Evolutionary conservation across 2,797 vertebrate genomes (phyloP), one percentile per base, ranked within the genome.

Genomic region (Sciaenops ocellatus): DNA sequence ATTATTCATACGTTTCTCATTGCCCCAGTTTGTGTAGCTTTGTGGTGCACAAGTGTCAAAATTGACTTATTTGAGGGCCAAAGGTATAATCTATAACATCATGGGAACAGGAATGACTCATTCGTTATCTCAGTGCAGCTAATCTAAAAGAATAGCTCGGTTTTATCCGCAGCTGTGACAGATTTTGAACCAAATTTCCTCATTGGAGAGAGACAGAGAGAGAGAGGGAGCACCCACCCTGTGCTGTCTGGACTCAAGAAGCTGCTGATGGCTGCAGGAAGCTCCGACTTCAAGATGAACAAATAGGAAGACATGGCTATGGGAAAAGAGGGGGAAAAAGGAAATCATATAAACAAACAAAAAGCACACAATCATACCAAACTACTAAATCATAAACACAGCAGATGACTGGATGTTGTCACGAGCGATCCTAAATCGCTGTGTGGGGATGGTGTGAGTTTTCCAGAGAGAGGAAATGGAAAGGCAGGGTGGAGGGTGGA

Each of bases 231-330:
- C 38, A 94, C 96, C 95, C 95, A 99, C 98, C 95, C 95, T 42
- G 90, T 90, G 57, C 92, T 78, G 6, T 94, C 95, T 84, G 85
- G 85, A 18, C 69, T 90, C 80, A 97, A 71, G 91, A 99, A 92
- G 82, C 95, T 95, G 5, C 81, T 89, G 86, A 99, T 96, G 87
- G 96, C 91, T 56, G 95, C 95, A 80, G 98, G 98, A 92, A 99
- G 95, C 91, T 99, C 98, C 3, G 96, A 94, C 92, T 98, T 99
- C 87, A 99, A 93, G 94, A 99, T 97, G 89, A 98, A 95, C 92
- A 99, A 94, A 86, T 98, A 99, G 62, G 98, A 97, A 10, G 98
- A 94, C 98, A 99, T 99, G 52, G 97, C 98, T 99, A 95, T 59
- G 91, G 54, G 92, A 91, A 51, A 87, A 69, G 82, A 86, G 59